Evolutionary conservation across 2,797 vertebrate genomes (phyloP).

Genomic region (Diplodus sargus): DNA sequence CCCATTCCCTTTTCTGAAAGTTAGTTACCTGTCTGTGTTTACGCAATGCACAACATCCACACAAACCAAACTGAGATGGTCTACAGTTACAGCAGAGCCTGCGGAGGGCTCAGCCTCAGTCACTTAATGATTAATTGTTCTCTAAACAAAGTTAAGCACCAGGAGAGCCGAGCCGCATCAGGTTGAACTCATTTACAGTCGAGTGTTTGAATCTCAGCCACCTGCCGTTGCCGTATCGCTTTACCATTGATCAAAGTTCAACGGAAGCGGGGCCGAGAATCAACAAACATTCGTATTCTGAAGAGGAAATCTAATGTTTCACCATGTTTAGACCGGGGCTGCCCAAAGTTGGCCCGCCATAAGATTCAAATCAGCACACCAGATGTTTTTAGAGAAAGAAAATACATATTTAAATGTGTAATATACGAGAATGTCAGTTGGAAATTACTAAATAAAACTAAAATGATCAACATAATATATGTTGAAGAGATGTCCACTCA

Average conservation of each 20-base stretch:
- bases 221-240: slow-evolving; percentile 54
- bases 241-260: slow-evolving; percentile 28
- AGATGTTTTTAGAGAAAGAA: too few species aligned
- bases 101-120: slow-evolving; percentile 27
- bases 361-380: too few species aligned
- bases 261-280: slow-evolving; percentile 29
- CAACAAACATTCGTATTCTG: slow-evolving; percentile 47
- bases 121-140: slow-evolving; percentile 61
- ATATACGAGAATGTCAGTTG: too few species aligned
- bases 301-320: slow-evolving; percentile 43
- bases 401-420: too few species aligned
- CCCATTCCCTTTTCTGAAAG: slow-evolving; percentile 15
- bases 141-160: slow-evolving; percentile 59
- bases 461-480: too few species aligned
- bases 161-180: background rate
- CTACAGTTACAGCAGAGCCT: slow-evolving; percentile 31
- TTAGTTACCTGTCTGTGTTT: slow-evolving; percentile 53
- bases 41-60: slow-evolving; percentile 27
- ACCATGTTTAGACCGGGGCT: slow-evolving; percentile 21
- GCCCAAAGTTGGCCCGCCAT: too few species aligned
- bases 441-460: too few species aligned
- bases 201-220: slow-evolving; percentile 44
- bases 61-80: slow-evolving; percentile 28
- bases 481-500: too few species aligned
- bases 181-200: slow-evolving; percentile 45